Evolutionary conservation across 2,888 invertebrate species (phyloP).

Genomic region (Aethes cnicana): DNA sequence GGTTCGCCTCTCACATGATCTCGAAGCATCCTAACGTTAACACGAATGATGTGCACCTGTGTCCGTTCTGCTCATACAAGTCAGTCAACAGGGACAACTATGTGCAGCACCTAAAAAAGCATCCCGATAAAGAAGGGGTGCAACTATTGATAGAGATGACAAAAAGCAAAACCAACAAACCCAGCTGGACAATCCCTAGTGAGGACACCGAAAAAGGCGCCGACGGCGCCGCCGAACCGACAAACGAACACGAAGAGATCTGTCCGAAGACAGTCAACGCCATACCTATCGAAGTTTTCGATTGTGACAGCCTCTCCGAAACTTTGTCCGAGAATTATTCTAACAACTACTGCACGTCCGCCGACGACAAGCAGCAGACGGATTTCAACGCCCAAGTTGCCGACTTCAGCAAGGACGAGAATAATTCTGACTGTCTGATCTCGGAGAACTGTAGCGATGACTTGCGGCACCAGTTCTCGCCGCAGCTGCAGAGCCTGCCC

Average conservation of each 20-base stretch:
- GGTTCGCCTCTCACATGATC: slow-evolving; percentile 89
- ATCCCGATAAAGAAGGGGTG: slow-evolving; percentile 72
- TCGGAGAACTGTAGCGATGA: slow-evolving; percentile 65
- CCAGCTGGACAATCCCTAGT: slow-evolving; percentile 73
- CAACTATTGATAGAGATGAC: slow-evolving; percentile 63
- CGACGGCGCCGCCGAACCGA: slow-evolving; percentile 39
- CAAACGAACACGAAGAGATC: slow-evolving; percentile 48
- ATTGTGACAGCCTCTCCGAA: slow-evolving; percentile 71
- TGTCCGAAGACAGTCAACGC: slow-evolving; percentile 54
- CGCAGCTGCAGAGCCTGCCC: slow-evolving; percentile 53
- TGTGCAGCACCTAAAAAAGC: slow-evolving; percentile 77
- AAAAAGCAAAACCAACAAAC: slow-evolving; percentile 57
- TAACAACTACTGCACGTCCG: slow-evolving; percentile 55
- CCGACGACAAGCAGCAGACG: slow-evolving; percentile 46
- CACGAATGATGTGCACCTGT: slow-evolving; percentile 83
- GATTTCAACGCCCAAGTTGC: slow-evolving; percentile 52
- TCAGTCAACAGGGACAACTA: slow-evolving; percentile 85
- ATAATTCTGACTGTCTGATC: slow-evolving; percentile 68
- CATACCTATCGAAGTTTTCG: slow-evolving; percentile 71
- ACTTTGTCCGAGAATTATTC: slow-evolving; percentile 60
- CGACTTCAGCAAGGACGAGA: slow-evolving; percentile 67
- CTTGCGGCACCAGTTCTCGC: slow-evolving; percentile 58
- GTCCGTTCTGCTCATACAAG: slow-evolving; percentile 83
- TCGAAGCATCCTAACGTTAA: slow-evolving; percentile 89
- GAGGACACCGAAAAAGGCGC: slow-evolving; percentile 47